phyloP scores from a whole-genome alignment of 2,797 vertebrate species.

The Chelidonichthys spinosus region DNA sequence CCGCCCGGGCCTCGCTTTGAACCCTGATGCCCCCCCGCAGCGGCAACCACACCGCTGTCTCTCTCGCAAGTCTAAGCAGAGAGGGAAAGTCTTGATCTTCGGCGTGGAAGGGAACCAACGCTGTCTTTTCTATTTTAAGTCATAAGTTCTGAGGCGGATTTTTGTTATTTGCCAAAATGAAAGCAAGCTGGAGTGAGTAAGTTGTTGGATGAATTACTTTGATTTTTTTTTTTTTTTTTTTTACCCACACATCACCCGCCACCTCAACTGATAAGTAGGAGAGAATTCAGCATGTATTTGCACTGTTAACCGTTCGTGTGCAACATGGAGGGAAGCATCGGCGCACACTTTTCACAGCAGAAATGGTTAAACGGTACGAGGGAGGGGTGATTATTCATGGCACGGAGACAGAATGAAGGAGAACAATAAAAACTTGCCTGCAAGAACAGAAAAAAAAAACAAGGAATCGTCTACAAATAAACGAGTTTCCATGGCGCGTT shows the following conservation, averaged over 20 bases:
- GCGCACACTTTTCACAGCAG: conserved; percentile 13
- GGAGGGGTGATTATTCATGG: conserved; percentile 39
- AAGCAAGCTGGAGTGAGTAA: conserved; percentile 53
- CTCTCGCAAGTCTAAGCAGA: conserved; percentile 31
- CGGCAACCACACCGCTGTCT: conserved; percentile 24
- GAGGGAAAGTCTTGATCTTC: conserved; percentile 48
- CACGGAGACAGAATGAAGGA: conserved; percentile 25
- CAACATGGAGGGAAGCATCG: conserved; percentile 31
- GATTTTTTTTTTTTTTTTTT: conserved; percentile 30
- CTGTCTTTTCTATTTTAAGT: conserved; percentile 20
- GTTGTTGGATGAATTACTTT: conserved; percentile 30
- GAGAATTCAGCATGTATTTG: conserved; percentile 18
- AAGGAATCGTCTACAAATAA: conserved; percentile 14
- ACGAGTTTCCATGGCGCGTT: conserved; percentile 38
- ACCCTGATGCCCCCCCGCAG: conserved; percentile 36
- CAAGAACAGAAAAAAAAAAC: conserved; percentile 37
- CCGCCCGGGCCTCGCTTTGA: conserved; percentile 34
- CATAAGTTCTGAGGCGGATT: conserved; percentile 34
- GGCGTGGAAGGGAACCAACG: conserved; percentile 9
- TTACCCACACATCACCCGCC: conserved; percentile 19
- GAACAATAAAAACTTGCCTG: conserved; percentile 47
- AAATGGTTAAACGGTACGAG: conserved; percentile 38
- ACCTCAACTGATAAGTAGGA: conserved; percentile 10
- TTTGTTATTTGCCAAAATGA: conserved; percentile 56
- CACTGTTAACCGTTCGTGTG: conserved; percentile 12